Base-by-base conservation (phyloP, 2,113 vertebrate species). In the Corvus moneduloides region DNA sequence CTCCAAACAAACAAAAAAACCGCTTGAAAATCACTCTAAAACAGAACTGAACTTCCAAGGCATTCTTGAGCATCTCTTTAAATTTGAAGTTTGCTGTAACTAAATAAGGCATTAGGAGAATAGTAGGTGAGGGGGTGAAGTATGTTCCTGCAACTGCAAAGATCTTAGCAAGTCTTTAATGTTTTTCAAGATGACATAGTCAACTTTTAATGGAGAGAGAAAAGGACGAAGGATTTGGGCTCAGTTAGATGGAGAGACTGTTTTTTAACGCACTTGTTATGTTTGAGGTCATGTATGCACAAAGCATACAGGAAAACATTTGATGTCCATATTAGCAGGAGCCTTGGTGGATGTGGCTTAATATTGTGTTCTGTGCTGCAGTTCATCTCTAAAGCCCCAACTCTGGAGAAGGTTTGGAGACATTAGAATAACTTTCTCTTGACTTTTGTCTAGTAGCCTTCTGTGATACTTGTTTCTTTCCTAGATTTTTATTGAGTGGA, bases 211-310 rank as follows among this genome's bases (percentile, higher is more conserved):
- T 14, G 11, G 16, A 43, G 35, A 51, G 33, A 16, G 61, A 6
- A 82, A 78, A 56, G 17, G 61, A 41, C 3, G 16, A 61, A 54
- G 13, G 3, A 15, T n/a, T 54, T 77, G 28, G 44, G 9, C 14
- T 77, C 14, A 27, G 2, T 58, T 62, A 49, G 22, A 18, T 30
- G n/a, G 10, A 13, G 18, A 24, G 15, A n/a, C 33, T 59, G 11
- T 9, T 49, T 73, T 67, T 68, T 27, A 66, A 35, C 24, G n/a
- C 41, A 10, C 6, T 43, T 66, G 17, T 48, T 80, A 54, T 3
- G 1, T 43, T n/a, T 54, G 22, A 73, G 37, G 17, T 17, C 10
- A 11, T 1, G 0, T 33, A 15, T 20, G 21, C 18, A 30, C 23
- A 48, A 54, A 39, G 27, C 7, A 5, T 33, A 7, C 1, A 6